These are phyloP conservation scores for Ictalurus furcatus DNA, from an alignment of 2,113 vertebrate genomes.

Conservation along the genomic window DNA sequence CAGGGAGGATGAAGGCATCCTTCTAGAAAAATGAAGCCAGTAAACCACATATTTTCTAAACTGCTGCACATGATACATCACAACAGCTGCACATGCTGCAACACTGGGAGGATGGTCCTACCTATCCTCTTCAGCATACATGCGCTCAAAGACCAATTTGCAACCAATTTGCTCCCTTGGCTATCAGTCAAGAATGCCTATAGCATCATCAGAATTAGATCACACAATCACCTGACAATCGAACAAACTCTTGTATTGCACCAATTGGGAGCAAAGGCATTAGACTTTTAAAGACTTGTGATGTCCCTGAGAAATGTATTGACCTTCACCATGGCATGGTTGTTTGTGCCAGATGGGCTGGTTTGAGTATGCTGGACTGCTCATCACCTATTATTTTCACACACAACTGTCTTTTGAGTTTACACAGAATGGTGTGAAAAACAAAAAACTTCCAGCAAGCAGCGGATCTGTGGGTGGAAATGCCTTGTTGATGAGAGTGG, in stretches of 20 bases:
- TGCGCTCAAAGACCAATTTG: not conserved
- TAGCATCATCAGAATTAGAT: not conserved
- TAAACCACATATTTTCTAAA: not conserved
- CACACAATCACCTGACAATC: not conserved
- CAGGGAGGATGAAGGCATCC: not conserved
- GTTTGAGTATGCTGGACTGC: not conserved
- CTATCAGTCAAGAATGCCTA: not conserved
- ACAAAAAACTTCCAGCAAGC: not conserved
- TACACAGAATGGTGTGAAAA: not conserved
- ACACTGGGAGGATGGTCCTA: not conserved
- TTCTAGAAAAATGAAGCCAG: not conserved
- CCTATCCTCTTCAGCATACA: not conserved
- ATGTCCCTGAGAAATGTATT: not conserved
- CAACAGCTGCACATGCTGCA: not conserved
- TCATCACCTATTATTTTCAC: not conserved
- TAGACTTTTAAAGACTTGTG: not conserved
- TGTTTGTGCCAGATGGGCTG: not conserved
- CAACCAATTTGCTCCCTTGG: not conserved
- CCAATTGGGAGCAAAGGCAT: not conserved
- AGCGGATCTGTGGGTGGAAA: not conserved
- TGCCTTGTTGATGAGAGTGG: not conserved
- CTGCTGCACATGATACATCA: not conserved
- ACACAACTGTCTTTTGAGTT: not conserved
- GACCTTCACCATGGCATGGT: not conserved
- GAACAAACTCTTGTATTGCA: not conserved